phyloP scores from a whole-genome alignment of 2,113 vertebrate species.

The Thalassoma bifasciatum region DNA sequence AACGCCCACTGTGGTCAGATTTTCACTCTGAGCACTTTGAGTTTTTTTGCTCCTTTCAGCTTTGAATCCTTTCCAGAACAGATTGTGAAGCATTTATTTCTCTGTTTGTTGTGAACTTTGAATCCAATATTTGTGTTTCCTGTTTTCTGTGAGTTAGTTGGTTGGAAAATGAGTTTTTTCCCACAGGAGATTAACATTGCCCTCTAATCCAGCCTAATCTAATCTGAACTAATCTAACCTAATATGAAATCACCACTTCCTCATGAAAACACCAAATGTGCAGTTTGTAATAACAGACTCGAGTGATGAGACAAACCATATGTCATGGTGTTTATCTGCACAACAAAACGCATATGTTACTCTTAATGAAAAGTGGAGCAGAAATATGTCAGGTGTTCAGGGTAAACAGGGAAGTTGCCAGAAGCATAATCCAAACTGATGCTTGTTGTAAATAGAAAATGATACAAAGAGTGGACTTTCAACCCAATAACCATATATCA shows the following conservation, averaged over 20 bases:
- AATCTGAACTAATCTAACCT: neutral
- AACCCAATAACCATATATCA: too few relatives aligned
- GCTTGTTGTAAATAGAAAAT: too few relatives aligned
- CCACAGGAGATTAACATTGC: neutral
- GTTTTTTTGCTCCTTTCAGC: too few relatives aligned
- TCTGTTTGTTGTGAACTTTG: neutral
- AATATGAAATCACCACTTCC: neutral
- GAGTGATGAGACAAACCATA: neutral
- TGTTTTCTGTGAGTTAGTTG: neutral
- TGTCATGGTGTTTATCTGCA: neutral
- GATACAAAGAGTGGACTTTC: too few relatives aligned
- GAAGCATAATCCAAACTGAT: too few relatives aligned
- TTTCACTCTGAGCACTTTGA: too few relatives aligned
- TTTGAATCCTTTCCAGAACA: neutral
- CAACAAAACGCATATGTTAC: neutral
- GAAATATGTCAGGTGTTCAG: too few relatives aligned
- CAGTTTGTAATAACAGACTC: neutral
- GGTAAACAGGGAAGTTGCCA: too few relatives aligned
- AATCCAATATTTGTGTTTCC: neutral
- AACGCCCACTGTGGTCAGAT: too few relatives aligned
- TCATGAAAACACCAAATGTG: neutral
- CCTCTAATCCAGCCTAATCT: neutral
- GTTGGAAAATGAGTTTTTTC: neutral
- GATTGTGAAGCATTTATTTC: neutral
- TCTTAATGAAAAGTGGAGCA: neutral